phyloP scores from a whole-genome alignment of 2,797 vertebrate genomes.

The Lacerta viridis region DNA sequence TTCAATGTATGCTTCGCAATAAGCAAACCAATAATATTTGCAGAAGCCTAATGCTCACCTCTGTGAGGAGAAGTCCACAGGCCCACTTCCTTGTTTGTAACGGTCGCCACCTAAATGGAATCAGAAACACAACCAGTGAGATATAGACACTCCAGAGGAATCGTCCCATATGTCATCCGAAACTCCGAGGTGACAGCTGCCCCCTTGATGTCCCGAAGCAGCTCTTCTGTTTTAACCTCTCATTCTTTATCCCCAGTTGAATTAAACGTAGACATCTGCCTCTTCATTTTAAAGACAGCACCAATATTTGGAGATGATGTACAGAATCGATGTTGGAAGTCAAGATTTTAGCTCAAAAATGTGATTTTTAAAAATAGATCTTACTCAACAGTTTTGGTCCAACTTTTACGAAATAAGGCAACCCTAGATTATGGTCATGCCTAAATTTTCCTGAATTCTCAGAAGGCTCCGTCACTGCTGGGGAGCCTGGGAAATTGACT shows the following conservation, averaged over 20 bases:
- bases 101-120: neutral
- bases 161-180: neutral
- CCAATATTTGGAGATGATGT: neutral
- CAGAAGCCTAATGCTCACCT: no score
- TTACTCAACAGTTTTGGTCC: no score
- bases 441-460: neutral
- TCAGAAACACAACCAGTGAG: neutral
- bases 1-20: neutral
- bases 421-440: no score
- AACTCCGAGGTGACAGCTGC: neutral
- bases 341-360: no score
- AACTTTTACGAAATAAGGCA: no score
- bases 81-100: neutral
- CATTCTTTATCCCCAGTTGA: neutral
- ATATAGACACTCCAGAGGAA: neutral
- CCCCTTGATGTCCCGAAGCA: neutral
- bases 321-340: no score
- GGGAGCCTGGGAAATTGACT: neutral
- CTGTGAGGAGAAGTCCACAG: neutral
- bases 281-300: neutral
- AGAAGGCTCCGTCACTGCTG: neutral
- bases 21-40: no score
- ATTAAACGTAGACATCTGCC: neutral
- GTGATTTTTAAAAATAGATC: no score
- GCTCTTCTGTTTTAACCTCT: neutral